A percentile compares a stretch with the other conserved stretches of the same genome.
These are phyloP conservation scores for Scaptomyza caliginosa DNA, from an alignment of 2,888 invertebrate species.

Conservation along the genomic window DNA sequence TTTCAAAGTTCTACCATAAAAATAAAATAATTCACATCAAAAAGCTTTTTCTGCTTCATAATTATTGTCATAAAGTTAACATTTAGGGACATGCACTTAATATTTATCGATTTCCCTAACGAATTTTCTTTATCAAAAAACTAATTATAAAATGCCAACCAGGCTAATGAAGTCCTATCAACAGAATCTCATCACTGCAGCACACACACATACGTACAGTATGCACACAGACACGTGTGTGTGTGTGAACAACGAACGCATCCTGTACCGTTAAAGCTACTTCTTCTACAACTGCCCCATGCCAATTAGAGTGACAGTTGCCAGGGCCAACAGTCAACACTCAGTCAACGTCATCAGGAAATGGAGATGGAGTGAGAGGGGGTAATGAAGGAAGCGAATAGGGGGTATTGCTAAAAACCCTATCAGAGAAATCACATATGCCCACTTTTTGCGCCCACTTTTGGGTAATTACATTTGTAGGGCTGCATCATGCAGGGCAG, in stretches of 20 bases:
- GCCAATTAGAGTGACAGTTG: constrained; percentile 74
- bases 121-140: constrained; percentile 32
- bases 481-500: constrained; percentile 12
- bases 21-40: too few relatives aligned
- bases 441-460: constrained; percentile 44
- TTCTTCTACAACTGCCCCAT: constrained; percentile 32
- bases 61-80: too few relatives aligned
- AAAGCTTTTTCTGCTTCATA: too few relatives aligned
- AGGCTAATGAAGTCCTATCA: constrained; percentile 42
- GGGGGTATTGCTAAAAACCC: constrained; percentile 33
- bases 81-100: neutral
- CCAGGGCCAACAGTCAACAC: constrained; percentile 47
- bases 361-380: too few relatives aligned
- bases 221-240: neutral
- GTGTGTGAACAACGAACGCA: neutral
- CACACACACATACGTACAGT: neutral
- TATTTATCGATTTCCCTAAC: constrained; percentile 13
- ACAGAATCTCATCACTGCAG: constrained; percentile 14
- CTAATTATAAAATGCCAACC: constrained; percentile 53
- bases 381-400: neutral
- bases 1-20: too few relatives aligned
- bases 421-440: constrained; percentile 35
- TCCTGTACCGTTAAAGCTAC: constrained; percentile 16
- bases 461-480: constrained; percentile 71
- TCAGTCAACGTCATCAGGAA: constrained; percentile 24